These are phyloP conservation scores for Xylocampa areola DNA, from an alignment of 2,888 invertebrate genomes.

Conservation along the genomic window DNA sequence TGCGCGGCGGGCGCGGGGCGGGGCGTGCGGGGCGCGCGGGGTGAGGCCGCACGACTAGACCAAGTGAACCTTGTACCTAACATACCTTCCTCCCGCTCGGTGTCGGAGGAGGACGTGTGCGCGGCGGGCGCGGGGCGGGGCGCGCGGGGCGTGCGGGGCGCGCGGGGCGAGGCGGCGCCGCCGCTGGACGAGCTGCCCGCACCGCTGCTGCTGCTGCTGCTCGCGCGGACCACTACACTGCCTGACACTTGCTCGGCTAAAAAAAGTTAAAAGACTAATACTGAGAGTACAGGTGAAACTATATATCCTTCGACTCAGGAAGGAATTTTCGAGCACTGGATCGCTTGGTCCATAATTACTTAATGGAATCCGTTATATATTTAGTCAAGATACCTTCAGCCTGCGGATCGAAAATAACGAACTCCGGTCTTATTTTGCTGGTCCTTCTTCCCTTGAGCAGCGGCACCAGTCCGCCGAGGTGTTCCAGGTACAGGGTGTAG, in stretches of 20 bases:
- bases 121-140: constrained; percentile 35
- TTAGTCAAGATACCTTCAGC: constrained; percentile 90
- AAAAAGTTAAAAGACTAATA: too few relatives aligned
- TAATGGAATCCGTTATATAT: too few relatives aligned
- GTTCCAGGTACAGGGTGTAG: constrained; percentile 97
- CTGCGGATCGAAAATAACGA: constrained; percentile 98
- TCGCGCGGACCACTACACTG: constrained; percentile 56
- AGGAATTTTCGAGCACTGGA: too few relatives aligned
- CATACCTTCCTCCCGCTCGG: constrained; percentile 88
- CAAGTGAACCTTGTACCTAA: too few relatives aligned
- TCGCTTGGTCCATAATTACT: too few relatives aligned
- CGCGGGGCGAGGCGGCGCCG: constrained; percentile 65
- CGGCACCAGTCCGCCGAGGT: constrained; percentile 98
- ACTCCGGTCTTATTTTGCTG: constrained; percentile 99
- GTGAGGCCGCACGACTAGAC: too few relatives aligned
- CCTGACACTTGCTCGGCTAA: constrained; percentile 53
- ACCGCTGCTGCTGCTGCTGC: constrained; percentile 77
- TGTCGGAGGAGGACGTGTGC: constrained; percentile 90
- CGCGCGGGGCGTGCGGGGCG: constrained; percentile 66
- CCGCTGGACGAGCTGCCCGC: constrained; percentile 71
- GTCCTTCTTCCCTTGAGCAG: constrained; percentile 98
- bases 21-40: neutral
- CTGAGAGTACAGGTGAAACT: too few relatives aligned
- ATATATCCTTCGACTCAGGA: too few relatives aligned
- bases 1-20: neutral